Evolutionary conservation across 2,888 invertebrate genomes (phyloP).

Genomic region (Pedicia rivosa): DNA sequence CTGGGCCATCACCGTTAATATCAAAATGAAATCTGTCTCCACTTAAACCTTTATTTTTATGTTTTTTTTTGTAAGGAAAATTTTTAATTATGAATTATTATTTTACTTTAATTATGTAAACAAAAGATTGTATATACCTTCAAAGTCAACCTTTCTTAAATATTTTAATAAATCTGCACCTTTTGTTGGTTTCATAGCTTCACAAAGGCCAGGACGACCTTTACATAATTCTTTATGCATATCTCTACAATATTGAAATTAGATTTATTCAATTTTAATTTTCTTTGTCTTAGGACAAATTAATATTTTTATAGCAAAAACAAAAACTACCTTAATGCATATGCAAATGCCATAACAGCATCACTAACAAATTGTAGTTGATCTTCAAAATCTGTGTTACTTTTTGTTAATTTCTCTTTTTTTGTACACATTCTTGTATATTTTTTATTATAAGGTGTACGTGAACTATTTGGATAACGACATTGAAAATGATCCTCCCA

Average conservation of each 20-base stretch:
- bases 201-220: constrained; percentile 61
- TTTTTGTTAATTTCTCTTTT: constrained; percentile 51
- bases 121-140: constrained; percentile 58
- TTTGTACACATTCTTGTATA: constrained; percentile 59
- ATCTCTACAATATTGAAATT: constrained; percentile 37
- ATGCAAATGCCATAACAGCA: constrained; percentile 88
- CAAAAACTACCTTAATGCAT: constrained; percentile 75
- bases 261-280: not conserved
- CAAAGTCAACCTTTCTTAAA: constrained; percentile 70
- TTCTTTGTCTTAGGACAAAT: no score
- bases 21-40: constrained; percentile 85
- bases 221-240: constrained; percentile 75
- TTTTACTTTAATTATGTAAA: no score
- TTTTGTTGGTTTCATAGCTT: constrained; percentile 78
- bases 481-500: constrained; percentile 93
- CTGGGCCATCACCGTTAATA: constrained; percentile 81
- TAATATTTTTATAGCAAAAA: constrained; percentile 17
- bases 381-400: constrained; percentile 76
- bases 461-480: constrained; percentile 61
- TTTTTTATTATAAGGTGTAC: constrained; percentile 67
- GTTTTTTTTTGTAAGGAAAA: not conserved
- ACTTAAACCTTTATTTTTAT: constrained; percentile 51
- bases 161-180: constrained; percentile 72
- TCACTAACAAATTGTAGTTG: constrained; percentile 95
- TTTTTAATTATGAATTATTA: not conserved